These are phyloP conservation scores for Gambusia yucatana DNA, from an alignment of 2,797 vertebrate species.

Conservation along the genomic window DNA sequence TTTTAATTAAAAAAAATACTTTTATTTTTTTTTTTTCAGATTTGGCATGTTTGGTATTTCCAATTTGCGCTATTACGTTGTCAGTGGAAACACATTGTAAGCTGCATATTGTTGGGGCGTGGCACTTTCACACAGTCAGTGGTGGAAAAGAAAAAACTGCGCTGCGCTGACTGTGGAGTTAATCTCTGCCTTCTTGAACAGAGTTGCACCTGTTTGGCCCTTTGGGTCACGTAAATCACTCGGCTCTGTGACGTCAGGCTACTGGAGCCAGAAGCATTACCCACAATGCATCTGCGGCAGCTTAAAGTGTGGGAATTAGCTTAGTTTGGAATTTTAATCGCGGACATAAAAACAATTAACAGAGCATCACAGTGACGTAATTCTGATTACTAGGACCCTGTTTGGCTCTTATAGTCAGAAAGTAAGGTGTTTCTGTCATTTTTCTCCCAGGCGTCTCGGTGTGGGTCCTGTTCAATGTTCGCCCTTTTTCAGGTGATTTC, in stretches of 20 bases:
- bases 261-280: constrained; percentile 57
- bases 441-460: neutral
- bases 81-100: too few species aligned
- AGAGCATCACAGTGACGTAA: constrained; percentile 48
- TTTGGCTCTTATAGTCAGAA: neutral
- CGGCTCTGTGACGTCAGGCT: constrained; percentile 22
- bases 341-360: neutral
- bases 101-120: neutral
- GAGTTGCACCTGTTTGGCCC: constrained; percentile 58
- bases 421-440: neutral
- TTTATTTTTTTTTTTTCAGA: too few species aligned
- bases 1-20: too few species aligned
- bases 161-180: neutral
- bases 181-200: constrained; percentile 27
- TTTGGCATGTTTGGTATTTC: too few species aligned
- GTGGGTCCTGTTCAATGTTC: neutral
- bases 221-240: constrained; percentile 57
- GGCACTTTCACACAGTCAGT: neutral
- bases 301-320: constrained; percentile 50
- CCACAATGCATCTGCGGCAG: constrained; percentile 63
- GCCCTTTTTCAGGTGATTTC: neutral
- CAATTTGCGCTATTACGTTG: too few species aligned
- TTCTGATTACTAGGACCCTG: neutral
- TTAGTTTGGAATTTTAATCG: constrained; percentile 17
- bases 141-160: neutral